Base-by-base conservation (phyloP, 2,797 vertebrate genomes). In the Gadopsis bispinosus region DNA sequence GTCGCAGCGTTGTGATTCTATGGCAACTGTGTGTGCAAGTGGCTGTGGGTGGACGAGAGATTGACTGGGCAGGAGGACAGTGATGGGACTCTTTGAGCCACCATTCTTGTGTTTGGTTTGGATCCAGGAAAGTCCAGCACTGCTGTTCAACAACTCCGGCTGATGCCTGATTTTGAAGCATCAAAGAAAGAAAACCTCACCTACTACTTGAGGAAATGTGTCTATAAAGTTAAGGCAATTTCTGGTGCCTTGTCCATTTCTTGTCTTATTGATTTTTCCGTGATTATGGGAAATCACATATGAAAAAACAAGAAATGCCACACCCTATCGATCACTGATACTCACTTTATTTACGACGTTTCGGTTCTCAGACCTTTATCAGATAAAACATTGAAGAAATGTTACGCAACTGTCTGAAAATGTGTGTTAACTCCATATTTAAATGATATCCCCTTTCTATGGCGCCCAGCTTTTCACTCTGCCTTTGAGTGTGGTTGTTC, bases 1-100 rank as follows among this genome's bases (percentile, higher is more conserved):
- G 92, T 91, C 80, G 83, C 86, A 59, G 85, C 70, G 62, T 68
- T 9, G 47, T 88, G 90, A 94, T 86, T 89, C 89, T 84, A 91
- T 89, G 79, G 68, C 91, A 88, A 87, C 87, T 88, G 88, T 71
- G 87, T 91, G 91, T 58, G 78, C 80, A 66, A 86, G 84, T 51
- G 79, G 84, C 79, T 76, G 83, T 3, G 74, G 87, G 73, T 83
- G 69, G 77, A 84, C 62, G 14, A 72, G 60, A 62, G 64, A 73
- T 71, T 43, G 70, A 81, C 47, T 41, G 5, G 77, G 87, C 80
- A 84, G 73, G 60, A 61, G 74, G 60, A 79, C 1, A 59, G n/a
- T 83, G 78, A 84, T 76, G 17, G 61, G 69, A 56, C 68, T 26
- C 80, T 86, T 88, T 83, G 82, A 88, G 84, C 71, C 16, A 51